Percentiles rank a stretch among this genome's conserved stretches.
Evolutionary conservation across 30 jellyfish, hydroid and myxozoan genomes (phyloP).

Genomic region (Kudoa iwatai): DNA sequence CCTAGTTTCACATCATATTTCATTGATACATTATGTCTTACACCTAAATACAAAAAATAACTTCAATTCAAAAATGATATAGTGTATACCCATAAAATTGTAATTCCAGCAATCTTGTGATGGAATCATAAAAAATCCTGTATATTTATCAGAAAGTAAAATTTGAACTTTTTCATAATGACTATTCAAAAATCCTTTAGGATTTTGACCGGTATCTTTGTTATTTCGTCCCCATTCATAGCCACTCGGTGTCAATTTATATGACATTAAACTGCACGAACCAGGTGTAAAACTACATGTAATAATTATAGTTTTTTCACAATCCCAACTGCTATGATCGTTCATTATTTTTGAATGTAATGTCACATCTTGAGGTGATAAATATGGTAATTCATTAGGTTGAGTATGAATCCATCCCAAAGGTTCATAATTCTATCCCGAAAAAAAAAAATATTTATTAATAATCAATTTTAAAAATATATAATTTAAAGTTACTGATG

Average conservation of each 20-base stretch:
- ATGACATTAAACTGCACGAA: conserved; percentile 65
- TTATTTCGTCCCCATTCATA: conserved; percentile 96
- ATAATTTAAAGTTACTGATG: no score
- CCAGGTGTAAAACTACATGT: conserved; percentile 99
- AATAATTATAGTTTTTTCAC: conserved; percentile 71
- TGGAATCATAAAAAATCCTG: conserved; percentile 84
- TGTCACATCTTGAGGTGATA: conserved; percentile 96
- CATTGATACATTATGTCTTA: conserved; percentile 64
- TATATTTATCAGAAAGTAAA: conserved; percentile 63
- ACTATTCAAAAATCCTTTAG: conserved; percentile 81
- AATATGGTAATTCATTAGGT: conserved; percentile 78
- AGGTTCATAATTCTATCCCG: conserved; percentile 98
- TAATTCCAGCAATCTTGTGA: conserved; percentile 84
- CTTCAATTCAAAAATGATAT: no score
- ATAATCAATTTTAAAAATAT: no score
- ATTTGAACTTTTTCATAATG: conserved; percentile 86
- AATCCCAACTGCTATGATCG: conserved; percentile 90
- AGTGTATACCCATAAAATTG: conserved; percentile 95
- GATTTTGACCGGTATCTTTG: conserved; percentile 86
- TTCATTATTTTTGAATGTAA: conserved; percentile 82
- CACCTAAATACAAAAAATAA: no score
- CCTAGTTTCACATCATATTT: conserved; percentile 45
- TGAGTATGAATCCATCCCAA: conserved; percentile 97
- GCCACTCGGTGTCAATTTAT: conserved; percentile 81
- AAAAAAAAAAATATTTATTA: no score